A percentile compares a stretch with the other conserved stretches of the same genome.
phyloP scores from a whole-genome alignment of 2,113 vertebrate genomes.

The Lepidothrix coronata region DNA sequence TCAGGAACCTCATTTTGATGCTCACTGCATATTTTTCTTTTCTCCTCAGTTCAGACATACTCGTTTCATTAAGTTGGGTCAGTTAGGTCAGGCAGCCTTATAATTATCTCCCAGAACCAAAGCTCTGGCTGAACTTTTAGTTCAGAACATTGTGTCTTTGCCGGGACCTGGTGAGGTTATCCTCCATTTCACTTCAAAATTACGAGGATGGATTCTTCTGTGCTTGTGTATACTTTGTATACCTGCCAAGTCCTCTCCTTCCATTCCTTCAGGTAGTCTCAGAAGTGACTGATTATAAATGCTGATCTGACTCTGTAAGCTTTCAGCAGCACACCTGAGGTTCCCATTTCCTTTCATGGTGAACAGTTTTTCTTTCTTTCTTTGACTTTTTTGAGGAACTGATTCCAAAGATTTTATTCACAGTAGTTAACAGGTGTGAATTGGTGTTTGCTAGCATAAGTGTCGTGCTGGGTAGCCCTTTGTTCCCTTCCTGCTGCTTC shows the following conservation, averaged over 20 bases:
- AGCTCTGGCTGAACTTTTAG: conserved; percentile 47
- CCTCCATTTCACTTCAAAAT: conserved; percentile 24
- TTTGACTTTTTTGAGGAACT: conserved; percentile 61
- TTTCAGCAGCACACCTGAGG: conserved; percentile 64
- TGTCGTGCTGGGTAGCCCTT: conserved; percentile 63
- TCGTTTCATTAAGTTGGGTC: conserved; percentile 29
- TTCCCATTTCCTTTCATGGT: conserved; percentile 57
- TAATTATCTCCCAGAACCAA: conserved; percentile 55
- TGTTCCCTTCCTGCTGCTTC: conserved; percentile 63
- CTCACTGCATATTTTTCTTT: conserved; percentile 44
- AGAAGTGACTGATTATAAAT: conserved; percentile 65
- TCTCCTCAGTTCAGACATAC: conserved; percentile 22
- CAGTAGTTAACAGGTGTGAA: conserved; percentile 68
- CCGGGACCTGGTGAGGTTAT: background rate
- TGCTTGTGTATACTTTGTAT: conserved; percentile 45
- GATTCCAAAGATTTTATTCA: conserved; percentile 71
- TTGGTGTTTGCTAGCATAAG: conserved; percentile 66
- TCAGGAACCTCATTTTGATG: conserved; percentile 52
- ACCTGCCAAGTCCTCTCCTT: conserved; percentile 54
- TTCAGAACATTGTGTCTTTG: conserved; percentile 45
- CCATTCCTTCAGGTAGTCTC: conserved; percentile 60
- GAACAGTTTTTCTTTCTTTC: conserved; percentile 66
- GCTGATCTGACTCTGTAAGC: conserved; percentile 54
- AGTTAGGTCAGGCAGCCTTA: conserved; percentile 38
- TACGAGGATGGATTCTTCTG: background rate